Evolutionary conservation across 2,113 vertebrate genomes (phyloP), one percentile per base, ranked within the genome.

Genomic region (Alouatta palliata): DNA sequence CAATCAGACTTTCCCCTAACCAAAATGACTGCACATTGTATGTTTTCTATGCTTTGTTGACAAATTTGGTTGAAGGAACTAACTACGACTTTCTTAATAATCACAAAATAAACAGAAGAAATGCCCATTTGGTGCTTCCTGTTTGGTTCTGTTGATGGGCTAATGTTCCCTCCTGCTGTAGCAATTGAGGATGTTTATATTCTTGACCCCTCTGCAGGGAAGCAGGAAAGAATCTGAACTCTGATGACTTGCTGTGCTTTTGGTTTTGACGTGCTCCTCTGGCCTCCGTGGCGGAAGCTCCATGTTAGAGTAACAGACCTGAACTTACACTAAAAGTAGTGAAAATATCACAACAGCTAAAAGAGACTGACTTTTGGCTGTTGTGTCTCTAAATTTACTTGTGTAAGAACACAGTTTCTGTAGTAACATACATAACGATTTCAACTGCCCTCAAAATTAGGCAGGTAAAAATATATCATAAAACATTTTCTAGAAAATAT

Each of bases 171-270:
- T 98, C 30, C 95, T 95, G 64, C 79, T 37, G 73, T 7, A 23
- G 94, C 61, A 97, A 52, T 45, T 76, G 45, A 93, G 13, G 96
- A 70, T 97, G 83, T 97, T 95, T 98, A 1, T 87, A 68, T 94
- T 94, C 0, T 61, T 88, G 96, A 96, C 64, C 73, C 13, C 66
- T 89, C 90, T 86, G 88, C 56, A 92, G 87, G 30, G 84, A 70
- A 25, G 16, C 87, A 95, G 81, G 77, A 96, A 98, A 96, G 94
- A 95, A n/a, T 64, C 71, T 97, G 91, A 97, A 91, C 32, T 83
- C 80, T 45, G 88, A 92, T 61, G 71, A 91, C 47, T 91, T 70
- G 40, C 82, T 96, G 87, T 97, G 66, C 54, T 96, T 96, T 40
- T 80, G 45, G 83, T 91, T 97, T 94, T 96, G 96, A 95, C 88